Evolutionary conservation across 2,797 vertebrate species (phyloP).

Genomic region (Meda fulgida): DNA sequence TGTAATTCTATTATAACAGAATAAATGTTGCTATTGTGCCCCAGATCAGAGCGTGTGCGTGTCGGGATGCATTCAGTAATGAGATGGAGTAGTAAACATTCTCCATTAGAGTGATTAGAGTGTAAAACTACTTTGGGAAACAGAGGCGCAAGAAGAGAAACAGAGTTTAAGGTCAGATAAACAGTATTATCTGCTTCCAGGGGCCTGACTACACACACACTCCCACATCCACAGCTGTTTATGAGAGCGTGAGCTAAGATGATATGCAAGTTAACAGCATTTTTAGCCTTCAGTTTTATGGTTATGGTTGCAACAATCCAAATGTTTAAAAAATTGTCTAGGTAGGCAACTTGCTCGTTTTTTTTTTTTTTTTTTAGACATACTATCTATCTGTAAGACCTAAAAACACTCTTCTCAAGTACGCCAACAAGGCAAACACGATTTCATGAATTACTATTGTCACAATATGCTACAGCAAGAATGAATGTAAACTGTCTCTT

Average conservation of each 20-base stretch:
- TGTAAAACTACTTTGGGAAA: constrained; percentile 35
- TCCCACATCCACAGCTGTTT: constrained; percentile 10
- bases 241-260: background rate
- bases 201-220: constrained; percentile 1
- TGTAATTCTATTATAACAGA: background rate
- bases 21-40: background rate
- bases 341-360: background rate
- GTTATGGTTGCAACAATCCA: background rate
- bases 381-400: background rate
- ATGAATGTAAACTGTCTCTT: background rate
- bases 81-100: background rate
- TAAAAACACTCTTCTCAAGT: background rate
- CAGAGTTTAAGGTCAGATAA: constrained; percentile 33
- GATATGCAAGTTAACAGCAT: background rate
- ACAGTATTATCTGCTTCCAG: constrained; percentile 36
- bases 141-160: constrained; percentile 6
- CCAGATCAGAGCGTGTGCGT: background rate
- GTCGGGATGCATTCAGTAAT: background rate
- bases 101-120: constrained; percentile 40
- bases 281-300: background rate
- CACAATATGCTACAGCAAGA: background rate
- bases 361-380: background rate
- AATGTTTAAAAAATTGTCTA: background rate
- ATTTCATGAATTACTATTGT: background rate
- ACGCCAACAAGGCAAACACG: background rate